These are phyloP conservation scores for Philereme vetulata DNA, from an alignment of 2,888 invertebrate genomes.

Conservation along the genomic window DNA sequence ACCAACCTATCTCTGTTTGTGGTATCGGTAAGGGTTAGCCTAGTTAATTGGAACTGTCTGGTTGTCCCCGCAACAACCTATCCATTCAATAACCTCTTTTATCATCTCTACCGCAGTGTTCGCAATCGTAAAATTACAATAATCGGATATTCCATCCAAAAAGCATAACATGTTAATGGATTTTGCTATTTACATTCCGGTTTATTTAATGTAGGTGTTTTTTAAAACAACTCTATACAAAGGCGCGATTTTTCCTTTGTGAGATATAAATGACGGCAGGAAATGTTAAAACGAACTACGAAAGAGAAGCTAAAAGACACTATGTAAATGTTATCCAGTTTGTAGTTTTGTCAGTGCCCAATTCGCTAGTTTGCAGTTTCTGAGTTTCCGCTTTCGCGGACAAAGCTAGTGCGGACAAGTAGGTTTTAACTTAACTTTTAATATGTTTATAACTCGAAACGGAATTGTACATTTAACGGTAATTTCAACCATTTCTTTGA, in stretches of 20 bases:
- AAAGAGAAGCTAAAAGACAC: slow-evolving; percentile 39
- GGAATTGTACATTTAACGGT: too few relatives aligned
- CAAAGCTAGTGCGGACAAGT: slow-evolving; percentile 26
- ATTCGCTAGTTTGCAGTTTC: slow-evolving; percentile 45
- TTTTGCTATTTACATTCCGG: background rate
- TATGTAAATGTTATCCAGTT: slow-evolving; percentile 47
- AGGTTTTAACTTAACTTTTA: background rate
- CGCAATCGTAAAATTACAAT: background rate
- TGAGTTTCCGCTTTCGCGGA: slow-evolving; percentile 33
- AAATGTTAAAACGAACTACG: slow-evolving; percentile 33
- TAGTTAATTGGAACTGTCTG: slow-evolving; percentile 3
- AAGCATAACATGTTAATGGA: background rate
- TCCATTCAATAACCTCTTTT: background rate
- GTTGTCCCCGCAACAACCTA: slow-evolving; percentile 3
- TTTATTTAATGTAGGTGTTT: slow-evolving; percentile 1
- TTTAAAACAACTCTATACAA: slow-evolving; percentile 16
- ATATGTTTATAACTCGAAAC: background rate
- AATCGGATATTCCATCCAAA: background rate
- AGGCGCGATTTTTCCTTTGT: slow-evolving; percentile 29
- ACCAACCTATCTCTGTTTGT: too few relatives aligned
- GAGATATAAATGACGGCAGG: slow-evolving; percentile 36
- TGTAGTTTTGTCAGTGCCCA: slow-evolving; percentile 40
- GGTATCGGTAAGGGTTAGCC: background rate
- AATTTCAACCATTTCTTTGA: too few relatives aligned
- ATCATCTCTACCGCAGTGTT: too few relatives aligned